Evolutionary conservation across 2,113 vertebrate genomes (phyloP).

Genomic region (Microcebus ravelobensis): DNA sequence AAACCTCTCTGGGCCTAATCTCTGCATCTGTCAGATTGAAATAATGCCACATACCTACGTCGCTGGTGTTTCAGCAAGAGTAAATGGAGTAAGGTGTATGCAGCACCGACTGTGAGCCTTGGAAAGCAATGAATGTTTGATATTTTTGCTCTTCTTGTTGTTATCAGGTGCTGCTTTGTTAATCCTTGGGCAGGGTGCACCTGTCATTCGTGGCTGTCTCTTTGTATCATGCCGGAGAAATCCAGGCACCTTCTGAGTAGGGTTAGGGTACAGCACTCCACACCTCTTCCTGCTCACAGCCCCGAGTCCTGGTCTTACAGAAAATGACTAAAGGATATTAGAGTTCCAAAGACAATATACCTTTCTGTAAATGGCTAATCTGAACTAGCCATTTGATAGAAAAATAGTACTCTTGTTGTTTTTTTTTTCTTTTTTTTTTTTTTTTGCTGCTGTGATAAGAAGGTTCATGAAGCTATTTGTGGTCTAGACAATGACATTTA

Average conservation of each 20-base stretch:
- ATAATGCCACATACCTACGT: neutral
- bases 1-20: neutral
- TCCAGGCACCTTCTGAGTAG: neutral
- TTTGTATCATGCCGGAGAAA: neutral
- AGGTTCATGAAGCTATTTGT: neutral
- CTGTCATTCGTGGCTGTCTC: neutral
- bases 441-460: neutral
- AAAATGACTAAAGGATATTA: neutral
- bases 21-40: neutral
- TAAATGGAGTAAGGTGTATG: neutral
- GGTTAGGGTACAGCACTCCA: neutral
- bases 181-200: neutral
- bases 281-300: neutral
- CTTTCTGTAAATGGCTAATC: constrained; percentile 12
- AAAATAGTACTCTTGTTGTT: neutral
- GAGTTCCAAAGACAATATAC: neutral
- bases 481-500: neutral
- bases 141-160: neutral
- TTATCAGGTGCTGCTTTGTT: neutral
- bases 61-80: neutral
- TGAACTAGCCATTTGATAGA: neutral
- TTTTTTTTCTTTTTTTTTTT: neutral
- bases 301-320: neutral
- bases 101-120: neutral
- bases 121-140: neutral